A percentile compares a stretch with the other conserved stretches of the same genome.
These are phyloP conservation scores for Vireo griseus DNA, from an alignment of 2,797 vertebrate species.

Conservation along the genomic window DNA sequence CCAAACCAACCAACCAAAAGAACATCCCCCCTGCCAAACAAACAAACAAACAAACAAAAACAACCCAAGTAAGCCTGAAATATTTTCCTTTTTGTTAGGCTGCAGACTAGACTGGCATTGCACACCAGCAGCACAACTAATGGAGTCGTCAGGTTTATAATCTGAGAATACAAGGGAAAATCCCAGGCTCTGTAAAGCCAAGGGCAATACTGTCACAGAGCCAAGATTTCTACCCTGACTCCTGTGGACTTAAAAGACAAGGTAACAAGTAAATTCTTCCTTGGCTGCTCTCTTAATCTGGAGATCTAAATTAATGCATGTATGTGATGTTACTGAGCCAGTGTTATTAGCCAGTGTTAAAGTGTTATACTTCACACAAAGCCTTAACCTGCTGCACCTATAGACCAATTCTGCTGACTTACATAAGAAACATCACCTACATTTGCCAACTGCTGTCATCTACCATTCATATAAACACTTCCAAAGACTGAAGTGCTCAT, in stretches of 20 bases:
- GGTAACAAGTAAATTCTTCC: neutral
- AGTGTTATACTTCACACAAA: neutral
- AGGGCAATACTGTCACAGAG: neutral
- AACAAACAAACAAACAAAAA: neutral
- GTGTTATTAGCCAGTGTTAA: neutral
- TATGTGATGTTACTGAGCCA: neutral
- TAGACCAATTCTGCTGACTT: neutral
- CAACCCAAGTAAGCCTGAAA: neutral
- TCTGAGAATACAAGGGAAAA: neutral
- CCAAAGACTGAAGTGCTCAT: neutral
- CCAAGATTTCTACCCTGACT: neutral
- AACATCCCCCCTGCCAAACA: neutral
- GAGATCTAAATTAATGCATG: conserved; percentile 11
- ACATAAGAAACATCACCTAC: neutral
- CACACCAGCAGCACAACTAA: neutral
- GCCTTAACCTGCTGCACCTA: neutral
- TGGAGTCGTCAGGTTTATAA: neutral
- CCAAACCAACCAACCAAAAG: neutral
- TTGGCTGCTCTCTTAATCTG: conserved; percentile 7
- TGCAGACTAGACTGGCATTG: neutral
- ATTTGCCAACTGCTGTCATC: neutral
- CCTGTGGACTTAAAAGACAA: neutral
- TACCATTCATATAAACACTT: neutral
- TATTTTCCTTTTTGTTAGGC: neutral
- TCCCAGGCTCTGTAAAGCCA: neutral